Evolutionary conservation across 2,888 invertebrate species (phyloP), one percentile per base, ranked within the genome.

Genomic region (Nomada goodeniana): DNA sequence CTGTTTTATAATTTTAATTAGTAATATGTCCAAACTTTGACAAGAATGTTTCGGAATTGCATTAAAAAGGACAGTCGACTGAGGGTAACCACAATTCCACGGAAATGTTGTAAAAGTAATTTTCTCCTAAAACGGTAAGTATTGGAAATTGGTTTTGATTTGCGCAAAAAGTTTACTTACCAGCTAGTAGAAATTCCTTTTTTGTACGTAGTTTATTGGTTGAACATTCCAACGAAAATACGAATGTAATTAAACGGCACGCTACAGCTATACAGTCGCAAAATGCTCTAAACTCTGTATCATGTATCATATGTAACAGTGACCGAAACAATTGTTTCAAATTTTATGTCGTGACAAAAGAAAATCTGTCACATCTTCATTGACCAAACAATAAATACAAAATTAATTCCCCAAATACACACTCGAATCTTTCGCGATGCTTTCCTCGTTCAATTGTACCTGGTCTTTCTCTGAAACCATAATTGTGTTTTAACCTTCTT

Each of bases 141-240:
- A n/a, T 15, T 13, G 7, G 7, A 29, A 52, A 52, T 50, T 50
- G 65, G 65, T 26, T 50, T 26, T 65, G 47, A 1, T 65, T 65
- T 26, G n/a, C 5, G 26, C 3, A n/a, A 26, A 65, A 65, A 65
- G 65, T 65, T 65, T 11, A n/a, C 11, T 26, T 50, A 7, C 26
- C 29, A 11, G 13, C 29, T 26, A 50, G n/a, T 50, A 13, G 50
- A n/a, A 65, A 68, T 67, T 57, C 57, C 47, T 50, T 29, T 18
- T 29, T 20, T 20, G 15, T 18, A 18, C 20, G 67, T 57, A 47
- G 57, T 68, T 74, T 74, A 74, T 74, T 20, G 57, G 36, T 50
- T 18, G 18, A 23, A 68, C 44, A 13, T 47, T 23, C 23, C 42
- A 67, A 68, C 53, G 47, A 36, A 57, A 74, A 57, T 74, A 42